phyloP scores from a whole-genome alignment of 2,113 vertebrate genomes.

The Tricholaema leucomelas region DNA sequence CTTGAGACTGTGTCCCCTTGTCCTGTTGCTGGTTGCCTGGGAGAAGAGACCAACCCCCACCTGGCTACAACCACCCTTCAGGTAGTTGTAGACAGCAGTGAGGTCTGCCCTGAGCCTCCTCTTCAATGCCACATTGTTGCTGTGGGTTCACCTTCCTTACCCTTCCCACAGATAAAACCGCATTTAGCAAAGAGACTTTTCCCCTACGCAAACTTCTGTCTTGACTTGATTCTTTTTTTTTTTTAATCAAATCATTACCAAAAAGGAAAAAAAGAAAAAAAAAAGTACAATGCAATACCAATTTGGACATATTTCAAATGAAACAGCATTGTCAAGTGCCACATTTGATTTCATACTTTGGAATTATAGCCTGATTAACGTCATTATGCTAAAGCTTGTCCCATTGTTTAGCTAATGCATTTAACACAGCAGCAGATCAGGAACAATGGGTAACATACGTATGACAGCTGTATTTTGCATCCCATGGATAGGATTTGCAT shows the following conservation, averaged over 20 bases:
- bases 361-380: slow-evolving; percentile 22
- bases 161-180: neutral
- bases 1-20: too few species aligned
- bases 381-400: neutral
- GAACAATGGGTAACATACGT: slow-evolving; percentile 31
- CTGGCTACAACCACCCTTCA: too few species aligned
- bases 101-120: too few species aligned
- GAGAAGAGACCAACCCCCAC: too few species aligned
- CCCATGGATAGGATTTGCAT: slow-evolving; percentile 33
- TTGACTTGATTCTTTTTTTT: neutral
- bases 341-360: neutral
- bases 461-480: slow-evolving; percentile 38
- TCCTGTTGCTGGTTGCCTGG: too few species aligned
- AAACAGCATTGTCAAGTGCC: neutral
- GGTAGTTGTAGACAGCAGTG: too few species aligned
- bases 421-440: neutral
- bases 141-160: neutral
- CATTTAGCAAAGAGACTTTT: neutral
- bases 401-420: slow-evolving; percentile 13
- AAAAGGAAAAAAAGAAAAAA: neutral
- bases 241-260: neutral
- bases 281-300: neutral
- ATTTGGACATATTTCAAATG: slow-evolving; percentile 20
- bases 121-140: neutral
- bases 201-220: neutral